These are phyloP conservation scores for Thymallus thymallus DNA, from an alignment of 2,113 vertebrate genomes.

Conservation along the genomic window DNA sequence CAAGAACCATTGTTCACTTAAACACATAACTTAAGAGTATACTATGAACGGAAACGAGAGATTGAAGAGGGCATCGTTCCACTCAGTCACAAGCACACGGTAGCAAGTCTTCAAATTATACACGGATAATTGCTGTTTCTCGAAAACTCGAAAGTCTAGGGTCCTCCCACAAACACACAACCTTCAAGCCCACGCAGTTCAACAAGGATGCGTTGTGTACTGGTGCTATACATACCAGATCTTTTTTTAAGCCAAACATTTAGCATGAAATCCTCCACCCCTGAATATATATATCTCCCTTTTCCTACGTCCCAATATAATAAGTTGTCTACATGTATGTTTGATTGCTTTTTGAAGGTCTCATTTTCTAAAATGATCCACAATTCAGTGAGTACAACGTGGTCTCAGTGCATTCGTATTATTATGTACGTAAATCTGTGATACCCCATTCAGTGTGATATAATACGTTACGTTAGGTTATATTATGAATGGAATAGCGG, in stretches of 20 bases:
- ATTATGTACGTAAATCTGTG: too few relatives aligned
- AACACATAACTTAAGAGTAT: too few relatives aligned
- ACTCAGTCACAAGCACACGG: slow-evolving; percentile 25
- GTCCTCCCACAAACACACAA: slow-evolving; percentile 22
- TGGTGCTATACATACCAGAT: background rate
- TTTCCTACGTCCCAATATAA: background rate
- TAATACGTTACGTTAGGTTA: too few relatives aligned
- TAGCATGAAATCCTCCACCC: background rate
- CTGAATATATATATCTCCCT: background rate
- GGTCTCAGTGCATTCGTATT: too few relatives aligned
- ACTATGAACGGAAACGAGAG: background rate
- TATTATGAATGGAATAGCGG: too few relatives aligned
- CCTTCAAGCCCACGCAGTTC: slow-evolving; percentile 34
- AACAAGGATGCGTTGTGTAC: slow-evolving; percentile 21
- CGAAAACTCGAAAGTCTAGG: slow-evolving; percentile 22
- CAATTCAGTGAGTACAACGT: background rate
- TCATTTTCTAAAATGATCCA: background rate
- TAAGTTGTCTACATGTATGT: background rate
- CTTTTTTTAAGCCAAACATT: background rate
- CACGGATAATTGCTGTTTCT: slow-evolving; percentile 33
- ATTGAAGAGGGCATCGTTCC: background rate
- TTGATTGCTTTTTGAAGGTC: background rate
- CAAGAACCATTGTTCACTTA: too few relatives aligned
- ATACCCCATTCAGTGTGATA: too few relatives aligned
- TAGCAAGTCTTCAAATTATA: slow-evolving; percentile 22